Conservation (phyloP, 1,140 invertebrate genomes). For the Drosophila pseudoobscura region DNA sequence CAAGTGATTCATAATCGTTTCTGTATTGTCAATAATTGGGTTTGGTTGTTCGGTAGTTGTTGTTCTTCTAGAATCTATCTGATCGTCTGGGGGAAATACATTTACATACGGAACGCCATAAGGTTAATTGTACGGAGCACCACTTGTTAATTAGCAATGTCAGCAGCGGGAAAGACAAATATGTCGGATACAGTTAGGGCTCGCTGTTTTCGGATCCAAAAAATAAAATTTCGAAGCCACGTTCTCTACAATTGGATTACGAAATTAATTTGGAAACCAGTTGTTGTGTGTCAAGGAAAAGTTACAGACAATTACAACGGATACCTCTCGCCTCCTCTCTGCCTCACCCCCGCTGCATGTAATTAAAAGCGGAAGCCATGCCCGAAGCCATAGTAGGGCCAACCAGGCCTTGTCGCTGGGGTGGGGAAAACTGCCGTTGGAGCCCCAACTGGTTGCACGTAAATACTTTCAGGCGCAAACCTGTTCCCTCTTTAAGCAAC, state of each 20-base stretch:
- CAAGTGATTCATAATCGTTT: slow-evolving; percentile 62
- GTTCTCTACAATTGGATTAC: slow-evolving; percentile 61
- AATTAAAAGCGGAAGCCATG: slow-evolving; percentile 68
- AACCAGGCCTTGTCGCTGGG: slow-evolving; percentile 6
- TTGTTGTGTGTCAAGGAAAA: slow-evolving; percentile 70
- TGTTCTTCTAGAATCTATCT: not conserved
- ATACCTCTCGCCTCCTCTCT: not conserved
- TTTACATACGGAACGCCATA: slow-evolving; percentile 63
- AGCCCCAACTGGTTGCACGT: slow-evolving; percentile 28
- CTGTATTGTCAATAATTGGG: slow-evolving; percentile 45
- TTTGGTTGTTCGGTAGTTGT: not conserved
- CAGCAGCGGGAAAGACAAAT: slow-evolving; percentile 11
- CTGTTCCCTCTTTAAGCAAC: slow-evolving; percentile 7
- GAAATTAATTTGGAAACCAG: slow-evolving; percentile 64
- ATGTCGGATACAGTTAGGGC: slow-evolving; percentile 6
- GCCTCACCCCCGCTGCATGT: slow-evolving; percentile 14
- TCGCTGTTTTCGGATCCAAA: slow-evolving; percentile 5
- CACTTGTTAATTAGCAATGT: slow-evolving; percentile 71
- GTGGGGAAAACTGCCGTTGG: slow-evolving; percentile 9
- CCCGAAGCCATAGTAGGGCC: slow-evolving; percentile 49
- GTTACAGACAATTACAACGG: slow-evolving; percentile 47
- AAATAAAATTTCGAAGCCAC: slow-evolving; percentile 51
- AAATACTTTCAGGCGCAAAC: not conserved
- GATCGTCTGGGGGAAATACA: slow-evolving; percentile 45
- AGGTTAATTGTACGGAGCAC: slow-evolving; percentile 70